Base-by-base conservation (phyloP, 2,888 invertebrate genomes). In the Hymenopus coronatus region DNA sequence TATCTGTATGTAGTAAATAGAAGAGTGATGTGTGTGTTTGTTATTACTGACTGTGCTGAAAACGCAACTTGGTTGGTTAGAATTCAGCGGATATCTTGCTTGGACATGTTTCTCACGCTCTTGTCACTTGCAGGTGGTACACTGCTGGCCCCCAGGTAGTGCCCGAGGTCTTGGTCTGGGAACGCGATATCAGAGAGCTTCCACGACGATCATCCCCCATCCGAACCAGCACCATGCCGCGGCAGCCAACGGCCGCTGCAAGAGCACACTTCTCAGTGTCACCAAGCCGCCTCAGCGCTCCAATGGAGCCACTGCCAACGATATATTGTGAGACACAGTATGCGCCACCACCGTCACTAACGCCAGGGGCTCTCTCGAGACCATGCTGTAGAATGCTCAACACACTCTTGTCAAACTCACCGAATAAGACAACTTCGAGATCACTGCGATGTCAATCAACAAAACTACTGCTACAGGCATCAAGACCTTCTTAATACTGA, bases 251-350 rank as follows among this genome's bases (percentile, higher is more conserved):
- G 89, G 88, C 3, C 87, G 89, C 70, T 46, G 1, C 82, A 89
- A 83, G 28, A 84, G 88, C 33, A 88, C 89, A 15, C 85, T 90
- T 7, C 54, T 86, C 25, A 86, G 70, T 27, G 54, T 94, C 33
- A 96, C 96, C 83, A 96, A 96, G 92, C 96, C 96, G 0, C 96
- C 96, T 4, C 54, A 3, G 4, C 94, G 96, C 89, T 96, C 96
- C 27, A 94, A 94, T 87, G 96, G 96, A 28, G 85, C 85, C 91
- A 96, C 96, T 30, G 86, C 81, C 14, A 96, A 96, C 25, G 96
- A 95, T 92, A 92, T 93, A 89, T 94, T 95, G 25, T 95, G 91
- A 94, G 95, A 88, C 30, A 82, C 33, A 83, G 84, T 70, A 6
- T 25, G 84, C 28, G 85, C 40, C 46, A 84, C 88, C 28, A 84